Evolutionary conservation across 2,888 invertebrate genomes (phyloP), one percentile per base, ranked within the genome.

Genomic region (Marasmarcha lunaedactyla): DNA sequence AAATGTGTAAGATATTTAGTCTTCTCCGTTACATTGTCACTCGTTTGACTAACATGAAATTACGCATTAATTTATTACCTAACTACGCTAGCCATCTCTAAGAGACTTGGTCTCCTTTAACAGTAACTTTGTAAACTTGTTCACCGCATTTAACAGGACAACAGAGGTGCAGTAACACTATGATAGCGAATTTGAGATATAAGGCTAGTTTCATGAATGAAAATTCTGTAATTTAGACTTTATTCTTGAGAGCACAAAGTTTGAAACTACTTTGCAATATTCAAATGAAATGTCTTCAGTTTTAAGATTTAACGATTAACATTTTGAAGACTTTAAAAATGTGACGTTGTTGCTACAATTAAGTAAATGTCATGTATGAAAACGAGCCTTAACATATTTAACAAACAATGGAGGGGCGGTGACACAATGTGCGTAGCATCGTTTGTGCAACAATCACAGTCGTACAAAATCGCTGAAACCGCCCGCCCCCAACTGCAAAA

Each of bases 1-100:
- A 76, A 73, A 63, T 69, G 67, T 71, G 61, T 70, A 71, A 72
- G 77, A 74, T 20, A 73, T 81, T 83, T 72, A 81, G 81, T 81
- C 81, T 81, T 83, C 62, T 83, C 74, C 73, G 81, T 81, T 83
- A 68, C 81, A 76, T 74, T 71, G 71, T 78, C 77, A 78, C 71
- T 71, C 70, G 59, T 66, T 73, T 71, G 62, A 69, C 65, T 71
- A 74, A 69, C 63, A 66, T 71, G 71, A 76, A n/a, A 70, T 30
- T 70, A 74, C 64, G 56, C 59, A 66, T 73, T 71, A 60, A 56
- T 64, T 59, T 63, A 68, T 63, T 64, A 70, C 69, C 81, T 83
- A 83, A 76, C 81, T 81, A 83, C 68, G 60, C 79, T 83, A 81
- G 81, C 81, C 74, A 69, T 73, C 61, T 68, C 78, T 81, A 55